phyloP scores from a whole-genome alignment of 2,797 vertebrate species.

The Melopsittacus undulatus region DNA sequence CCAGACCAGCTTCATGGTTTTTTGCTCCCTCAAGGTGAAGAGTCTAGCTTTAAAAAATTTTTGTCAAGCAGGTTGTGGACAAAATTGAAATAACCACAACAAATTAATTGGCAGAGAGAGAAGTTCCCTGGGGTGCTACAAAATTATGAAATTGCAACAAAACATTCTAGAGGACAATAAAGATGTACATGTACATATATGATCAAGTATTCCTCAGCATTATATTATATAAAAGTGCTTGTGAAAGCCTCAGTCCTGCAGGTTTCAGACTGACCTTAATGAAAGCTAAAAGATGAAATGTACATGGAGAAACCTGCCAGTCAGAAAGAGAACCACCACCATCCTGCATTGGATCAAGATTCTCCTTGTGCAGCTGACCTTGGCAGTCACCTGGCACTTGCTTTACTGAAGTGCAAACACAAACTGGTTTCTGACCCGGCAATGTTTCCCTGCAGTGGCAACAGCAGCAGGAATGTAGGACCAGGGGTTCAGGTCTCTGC shows the following conservation, averaged over 20 bases:
- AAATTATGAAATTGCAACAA: not conserved
- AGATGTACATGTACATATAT: not conserved
- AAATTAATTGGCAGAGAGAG: conserved; percentile 35
- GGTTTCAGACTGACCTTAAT: not conserved
- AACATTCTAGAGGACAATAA: not conserved
- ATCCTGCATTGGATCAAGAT: not conserved
- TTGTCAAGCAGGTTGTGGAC: not conserved
- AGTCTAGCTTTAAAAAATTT: not conserved
- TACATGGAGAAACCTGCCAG: not conserved
- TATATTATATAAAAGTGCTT: not conserved
- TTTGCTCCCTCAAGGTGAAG: not conserved
- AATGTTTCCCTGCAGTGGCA: not conserved
- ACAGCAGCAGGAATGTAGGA: not conserved
- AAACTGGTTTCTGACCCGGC: not conserved
- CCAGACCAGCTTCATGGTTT: not conserved
- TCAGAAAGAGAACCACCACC: not conserved
- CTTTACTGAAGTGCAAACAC: not conserved
- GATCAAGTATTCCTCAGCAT: not conserved
- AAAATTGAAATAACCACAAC: conserved; percentile 36
- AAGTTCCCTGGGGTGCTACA: not conserved
- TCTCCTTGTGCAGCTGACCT: not conserved
- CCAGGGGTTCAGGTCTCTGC: not conserved
- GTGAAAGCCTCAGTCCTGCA: not conserved
- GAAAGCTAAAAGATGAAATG: not conserved
- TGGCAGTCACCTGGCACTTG: not conserved